Evolutionary conservation across 1,140 invertebrate genomes (phyloP).

Genomic region (Danaus plexippus): DNA sequence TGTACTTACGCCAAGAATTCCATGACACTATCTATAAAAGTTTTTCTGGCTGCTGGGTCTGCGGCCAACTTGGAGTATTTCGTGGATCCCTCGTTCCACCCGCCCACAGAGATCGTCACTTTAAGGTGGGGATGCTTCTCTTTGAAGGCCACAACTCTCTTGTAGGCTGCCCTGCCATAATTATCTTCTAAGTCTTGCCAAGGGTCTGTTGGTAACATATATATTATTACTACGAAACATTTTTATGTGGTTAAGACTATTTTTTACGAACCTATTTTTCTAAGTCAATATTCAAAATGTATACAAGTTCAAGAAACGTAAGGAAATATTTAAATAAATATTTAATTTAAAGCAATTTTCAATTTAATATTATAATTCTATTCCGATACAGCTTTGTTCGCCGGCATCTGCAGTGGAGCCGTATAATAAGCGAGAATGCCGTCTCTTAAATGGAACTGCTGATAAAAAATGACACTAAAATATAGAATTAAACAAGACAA

Average conservation of each 20-base stretch:
- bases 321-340: no score
- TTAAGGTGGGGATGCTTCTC: slow-evolving; percentile 81
- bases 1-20: slow-evolving; percentile 74
- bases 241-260: no score
- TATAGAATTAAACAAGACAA: slow-evolving; percentile 4
- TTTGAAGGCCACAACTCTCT: slow-evolving; percentile 78
- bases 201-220: slow-evolving; percentile 71
- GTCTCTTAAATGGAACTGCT: no score
- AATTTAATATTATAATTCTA: no score
- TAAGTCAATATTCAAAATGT: no score
- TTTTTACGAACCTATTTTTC: no score
- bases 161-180: slow-evolving; percentile 81
- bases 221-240: slow-evolving; percentile 1
- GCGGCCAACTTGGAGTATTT: slow-evolving; percentile 85
- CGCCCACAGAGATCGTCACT: slow-evolving; percentile 85
- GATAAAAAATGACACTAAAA: not conserved
- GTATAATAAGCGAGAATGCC: no score
- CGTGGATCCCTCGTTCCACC: slow-evolving; percentile 88
- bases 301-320: no score
- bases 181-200: slow-evolving; percentile 83
- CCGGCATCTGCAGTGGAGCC: no score
- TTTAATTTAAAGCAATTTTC: no score
- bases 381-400: no score
- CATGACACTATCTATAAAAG: slow-evolving; percentile 77
- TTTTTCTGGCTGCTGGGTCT: slow-evolving; percentile 68